Conservation (phyloP, 2,888 invertebrate species). For the Nomada flava region DNA sequence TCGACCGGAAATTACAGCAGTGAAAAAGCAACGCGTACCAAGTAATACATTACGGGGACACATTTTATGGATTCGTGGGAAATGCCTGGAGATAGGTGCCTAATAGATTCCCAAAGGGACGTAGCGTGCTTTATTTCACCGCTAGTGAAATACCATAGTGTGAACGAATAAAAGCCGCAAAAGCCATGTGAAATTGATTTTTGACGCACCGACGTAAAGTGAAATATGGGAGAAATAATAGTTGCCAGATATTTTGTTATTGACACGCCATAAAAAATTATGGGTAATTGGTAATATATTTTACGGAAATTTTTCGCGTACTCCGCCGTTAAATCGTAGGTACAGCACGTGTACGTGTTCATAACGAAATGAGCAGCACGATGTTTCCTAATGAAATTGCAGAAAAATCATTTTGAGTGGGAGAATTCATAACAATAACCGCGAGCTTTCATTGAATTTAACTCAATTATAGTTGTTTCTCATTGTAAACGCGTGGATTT, state of each 20-base stretch:
- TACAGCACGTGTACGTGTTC: too few species aligned
- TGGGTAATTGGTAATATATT: too few species aligned
- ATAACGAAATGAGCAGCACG: too few species aligned
- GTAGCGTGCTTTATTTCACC: slow-evolving; percentile 39
- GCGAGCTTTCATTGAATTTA: slow-evolving; percentile 22
- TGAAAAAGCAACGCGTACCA: slow-evolving; percentile 21
- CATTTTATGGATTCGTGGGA: slow-evolving; percentile 35
- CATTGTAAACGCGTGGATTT: background rate
- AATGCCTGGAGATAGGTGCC: slow-evolving; percentile 35
- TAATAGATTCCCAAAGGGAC: slow-evolving; percentile 37
- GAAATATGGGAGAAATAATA: background rate
- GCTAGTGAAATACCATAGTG: slow-evolving; percentile 11
- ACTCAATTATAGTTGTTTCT: background rate
- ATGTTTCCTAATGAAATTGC: too few species aligned
- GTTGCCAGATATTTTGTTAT: background rate
- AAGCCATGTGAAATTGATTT: slow-evolving; percentile 26
- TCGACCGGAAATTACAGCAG: slow-evolving; percentile 44
- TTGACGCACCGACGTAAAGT: background rate
- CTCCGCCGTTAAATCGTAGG: too few species aligned
- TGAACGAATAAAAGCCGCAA: slow-evolving; percentile 15
- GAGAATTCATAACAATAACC: background rate
- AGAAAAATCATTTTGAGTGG: background rate
- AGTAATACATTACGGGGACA: slow-evolving; percentile 26
- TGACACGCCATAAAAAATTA: too few species aligned
- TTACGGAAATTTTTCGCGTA: too few species aligned